Evolutionary conservation across 2,113 vertebrate genomes (phyloP).

Genomic region (Malurus melanocephalus): DNA sequence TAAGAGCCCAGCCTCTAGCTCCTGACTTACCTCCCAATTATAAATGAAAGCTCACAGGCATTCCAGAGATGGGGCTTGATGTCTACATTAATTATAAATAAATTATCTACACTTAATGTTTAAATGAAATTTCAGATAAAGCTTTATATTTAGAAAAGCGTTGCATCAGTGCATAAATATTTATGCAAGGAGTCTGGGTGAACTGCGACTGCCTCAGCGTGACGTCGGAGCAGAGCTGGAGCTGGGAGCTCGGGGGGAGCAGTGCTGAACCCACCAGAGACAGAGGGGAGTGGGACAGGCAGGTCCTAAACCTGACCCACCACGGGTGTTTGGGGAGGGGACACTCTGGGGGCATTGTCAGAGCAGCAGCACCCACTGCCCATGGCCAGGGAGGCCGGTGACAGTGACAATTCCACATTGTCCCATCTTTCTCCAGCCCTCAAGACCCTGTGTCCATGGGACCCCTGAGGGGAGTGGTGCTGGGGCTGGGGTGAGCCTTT

Average conservation of each 20-base stretch:
- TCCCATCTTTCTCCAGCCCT: background rate
- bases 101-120: conserved; percentile 64
- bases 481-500: background rate
- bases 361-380: background rate
- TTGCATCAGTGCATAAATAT: conserved; percentile 47
- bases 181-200: background rate
- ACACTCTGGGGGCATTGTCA: background rate
- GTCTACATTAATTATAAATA: conserved; percentile 71
- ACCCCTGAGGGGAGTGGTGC: background rate
- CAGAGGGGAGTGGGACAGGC: background rate
- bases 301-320: rapidly evolving
- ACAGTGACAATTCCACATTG: background rate
- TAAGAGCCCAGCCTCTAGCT: conserved; percentile 35
- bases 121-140: conserved; percentile 63
- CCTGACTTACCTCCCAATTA: conserved; percentile 51
- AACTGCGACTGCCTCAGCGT: background rate
- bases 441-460: background rate
- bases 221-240: background rate
- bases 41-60: conserved; percentile 40
- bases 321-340: background rate
- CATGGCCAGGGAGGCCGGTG: background rate
- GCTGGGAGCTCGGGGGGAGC: background rate
- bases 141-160: conserved; percentile 52
- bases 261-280: rapidly evolving
- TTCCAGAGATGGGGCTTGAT: conserved; percentile 48